Conservation (phyloP, 2,797 vertebrate genomes). For the Cossypha dichroa region DNA sequence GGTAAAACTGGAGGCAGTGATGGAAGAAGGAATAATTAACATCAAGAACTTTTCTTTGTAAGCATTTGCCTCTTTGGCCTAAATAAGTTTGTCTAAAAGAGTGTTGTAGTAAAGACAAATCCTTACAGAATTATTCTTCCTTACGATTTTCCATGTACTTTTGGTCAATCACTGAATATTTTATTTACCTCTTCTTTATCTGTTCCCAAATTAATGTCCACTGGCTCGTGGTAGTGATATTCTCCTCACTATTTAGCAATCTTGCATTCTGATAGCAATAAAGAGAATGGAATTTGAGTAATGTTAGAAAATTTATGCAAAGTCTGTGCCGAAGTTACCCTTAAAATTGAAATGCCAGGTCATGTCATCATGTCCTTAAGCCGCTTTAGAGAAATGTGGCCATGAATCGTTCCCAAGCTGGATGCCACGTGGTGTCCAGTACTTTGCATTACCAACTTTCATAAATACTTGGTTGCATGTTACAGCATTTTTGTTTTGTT, state of each 20-base stretch:
- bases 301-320: background rate
- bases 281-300: background rate
- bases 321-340: background rate
- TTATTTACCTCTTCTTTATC: background rate
- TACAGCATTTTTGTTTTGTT: background rate
- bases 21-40: background rate
- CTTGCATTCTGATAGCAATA: background rate
- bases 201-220: background rate
- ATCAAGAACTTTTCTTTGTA: background rate
- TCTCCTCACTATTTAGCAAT: background rate
- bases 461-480: background rate
- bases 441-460: background rate
- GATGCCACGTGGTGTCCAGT: background rate
- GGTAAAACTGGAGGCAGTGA: conserved; percentile 72
- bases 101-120: background rate
- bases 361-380: background rate
- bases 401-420: fast-evolving
- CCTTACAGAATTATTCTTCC: background rate
- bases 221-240: background rate
- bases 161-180: background rate
- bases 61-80: background rate
- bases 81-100: background rate
- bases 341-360: background rate
- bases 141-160: background rate
- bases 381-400: background rate